Evolutionary conservation across 2,888 invertebrate species (phyloP).

Genomic region (Toxonevra muliebris): DNA sequence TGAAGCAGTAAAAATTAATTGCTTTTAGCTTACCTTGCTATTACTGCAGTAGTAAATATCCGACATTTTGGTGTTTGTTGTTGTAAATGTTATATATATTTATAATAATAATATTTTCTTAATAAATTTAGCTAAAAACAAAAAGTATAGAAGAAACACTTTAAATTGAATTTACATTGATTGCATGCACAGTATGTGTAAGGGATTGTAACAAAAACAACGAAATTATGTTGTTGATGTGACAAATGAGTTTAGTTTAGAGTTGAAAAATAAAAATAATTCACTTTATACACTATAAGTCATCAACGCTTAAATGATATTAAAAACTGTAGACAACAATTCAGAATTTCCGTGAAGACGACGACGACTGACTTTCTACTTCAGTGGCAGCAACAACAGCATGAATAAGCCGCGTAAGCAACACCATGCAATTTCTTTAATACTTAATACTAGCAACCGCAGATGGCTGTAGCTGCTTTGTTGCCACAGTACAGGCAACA

Average conservation of each 20-base stretch:
- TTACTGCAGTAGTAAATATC: slow-evolving; percentile 46
- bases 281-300: slow-evolving; percentile 13
- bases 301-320: slow-evolving; percentile 6
- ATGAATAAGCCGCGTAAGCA: too few species aligned
- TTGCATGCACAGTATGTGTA: slow-evolving; percentile 1
- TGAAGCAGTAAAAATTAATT: background rate
- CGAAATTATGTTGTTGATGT: slow-evolving; percentile 38
- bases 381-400: slow-evolving; percentile 25
- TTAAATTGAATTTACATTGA: background rate
- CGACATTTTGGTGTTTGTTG: slow-evolving; percentile 39
- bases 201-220: slow-evolving; percentile 28
- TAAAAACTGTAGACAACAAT: too few species aligned
- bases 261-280: too few species aligned
- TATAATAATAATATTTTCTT: slow-evolving; percentile 3
- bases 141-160: too few species aligned
- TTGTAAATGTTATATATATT: background rate
- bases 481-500: too few species aligned
- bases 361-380: slow-evolving; percentile 40
- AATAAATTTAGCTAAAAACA: background rate
- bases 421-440: too few species aligned
- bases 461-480: slow-evolving; percentile 4
- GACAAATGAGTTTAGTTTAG: background rate
- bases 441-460: slow-evolving; percentile 27
- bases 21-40: slow-evolving; percentile 38
- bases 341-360: background rate